Evolutionary conservation across 2,113 vertebrate genomes (phyloP).

Genomic region (Alexandromys fortis): DNA sequence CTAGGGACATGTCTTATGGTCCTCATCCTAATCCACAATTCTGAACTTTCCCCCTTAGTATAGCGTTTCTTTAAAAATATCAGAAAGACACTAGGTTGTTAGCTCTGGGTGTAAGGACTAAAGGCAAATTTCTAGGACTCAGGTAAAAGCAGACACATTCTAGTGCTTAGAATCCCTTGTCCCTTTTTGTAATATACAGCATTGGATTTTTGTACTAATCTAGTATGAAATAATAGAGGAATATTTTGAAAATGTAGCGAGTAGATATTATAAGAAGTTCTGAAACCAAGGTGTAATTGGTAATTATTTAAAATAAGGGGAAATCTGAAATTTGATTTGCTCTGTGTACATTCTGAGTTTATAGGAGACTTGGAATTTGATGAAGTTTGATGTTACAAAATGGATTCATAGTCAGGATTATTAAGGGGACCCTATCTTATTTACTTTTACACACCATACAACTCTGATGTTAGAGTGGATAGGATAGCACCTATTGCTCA

Average conservation of each 20-base stretch:
- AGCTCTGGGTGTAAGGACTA: neutral
- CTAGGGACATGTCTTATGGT: neutral
- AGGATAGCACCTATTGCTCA: neutral
- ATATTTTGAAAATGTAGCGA: neutral
- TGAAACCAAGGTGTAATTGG: neutral
- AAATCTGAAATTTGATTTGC: neutral
- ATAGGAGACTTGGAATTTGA: neutral
- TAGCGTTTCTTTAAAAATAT: neutral
- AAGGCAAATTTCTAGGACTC: neutral
- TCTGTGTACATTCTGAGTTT: neutral
- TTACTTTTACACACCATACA: neutral
- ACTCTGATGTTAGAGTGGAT: neutral
- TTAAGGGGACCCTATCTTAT: neutral
- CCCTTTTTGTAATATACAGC: neutral
- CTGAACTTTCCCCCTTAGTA: neutral
- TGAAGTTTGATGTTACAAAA: neutral
- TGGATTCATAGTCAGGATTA: neutral
- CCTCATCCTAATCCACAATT: neutral
- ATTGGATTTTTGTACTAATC: no score
- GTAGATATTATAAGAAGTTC: neutral
- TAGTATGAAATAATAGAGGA: neutral
- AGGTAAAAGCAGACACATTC: neutral
- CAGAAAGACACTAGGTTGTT: neutral
- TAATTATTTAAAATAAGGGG: neutral
- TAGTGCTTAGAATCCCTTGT: neutral